Conservation (phyloP, 2,797 vertebrate genomes). For the Poecilia gillii region DNA sequence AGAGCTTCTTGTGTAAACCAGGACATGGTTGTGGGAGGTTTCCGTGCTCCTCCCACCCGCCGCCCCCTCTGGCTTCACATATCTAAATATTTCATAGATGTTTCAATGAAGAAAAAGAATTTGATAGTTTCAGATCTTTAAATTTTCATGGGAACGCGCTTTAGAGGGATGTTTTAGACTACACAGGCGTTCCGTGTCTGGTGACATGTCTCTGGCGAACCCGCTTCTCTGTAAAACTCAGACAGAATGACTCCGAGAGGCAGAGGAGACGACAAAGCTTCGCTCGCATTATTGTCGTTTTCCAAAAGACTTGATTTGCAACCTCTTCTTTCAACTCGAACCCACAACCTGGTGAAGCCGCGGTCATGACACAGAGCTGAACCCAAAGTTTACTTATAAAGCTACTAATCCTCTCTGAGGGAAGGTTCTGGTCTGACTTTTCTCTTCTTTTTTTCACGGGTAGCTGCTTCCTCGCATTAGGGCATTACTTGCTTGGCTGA, state of each 20-base stretch:
- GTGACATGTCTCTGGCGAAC: not conserved
- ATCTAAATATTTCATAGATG: not conserved
- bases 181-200: not conserved
- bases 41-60: not conserved
- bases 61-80: not conserved
- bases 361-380: not conserved
- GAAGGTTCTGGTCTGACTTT: not conserved
- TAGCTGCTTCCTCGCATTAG: not conserved
- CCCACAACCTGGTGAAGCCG: not conserved
- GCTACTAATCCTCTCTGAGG: not conserved
- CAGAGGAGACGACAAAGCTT: not conserved
- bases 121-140: not conserved
- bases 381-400: not conserved
- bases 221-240: not conserved
- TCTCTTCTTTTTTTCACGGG: not conserved
- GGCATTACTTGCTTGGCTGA: slow-evolving; percentile 10
- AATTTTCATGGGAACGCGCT: not conserved
- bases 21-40: not conserved
- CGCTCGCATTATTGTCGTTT: not conserved
- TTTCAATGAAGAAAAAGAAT: slow-evolving; percentile 5
- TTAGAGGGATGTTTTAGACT: not conserved
- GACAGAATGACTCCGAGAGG: not conserved
- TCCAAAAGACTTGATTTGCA: not conserved
- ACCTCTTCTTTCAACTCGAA: not conserved
- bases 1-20: not conserved